These are phyloP conservation scores for Catocala fraxini DNA, from an alignment of 2,888 invertebrate species.

Conservation along the genomic window DNA sequence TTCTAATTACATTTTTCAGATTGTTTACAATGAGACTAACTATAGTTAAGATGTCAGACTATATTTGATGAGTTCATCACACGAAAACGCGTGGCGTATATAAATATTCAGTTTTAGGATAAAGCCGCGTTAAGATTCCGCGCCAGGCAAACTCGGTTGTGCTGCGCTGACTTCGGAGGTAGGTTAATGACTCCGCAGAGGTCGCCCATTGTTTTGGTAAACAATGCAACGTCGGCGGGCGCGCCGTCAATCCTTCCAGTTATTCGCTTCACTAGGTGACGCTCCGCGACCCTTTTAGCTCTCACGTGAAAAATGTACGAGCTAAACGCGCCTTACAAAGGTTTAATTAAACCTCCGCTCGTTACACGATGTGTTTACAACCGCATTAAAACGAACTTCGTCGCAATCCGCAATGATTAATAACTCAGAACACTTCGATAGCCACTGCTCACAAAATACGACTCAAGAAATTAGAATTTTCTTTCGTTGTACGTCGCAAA, in stretches of 20 bases:
- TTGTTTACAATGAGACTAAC: too few relatives aligned
- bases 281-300: conserved; percentile 71
- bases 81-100: conserved; percentile 30
- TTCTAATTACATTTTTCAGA: conserved; percentile 8
- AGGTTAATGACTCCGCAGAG: conserved; percentile 86
- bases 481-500: conserved; percentile 48
- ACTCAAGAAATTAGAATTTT: conserved; percentile 47
- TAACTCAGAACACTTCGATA: conserved; percentile 30
- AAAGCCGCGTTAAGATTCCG: conserved; percentile 64
- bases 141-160: conserved; percentile 53
- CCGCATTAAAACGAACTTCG: conserved; percentile 33
- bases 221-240: conserved; percentile 78
- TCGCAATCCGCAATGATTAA: conserved; percentile 33
- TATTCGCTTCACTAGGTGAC: conserved; percentile 79
- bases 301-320: conserved; percentile 68
- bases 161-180: conserved; percentile 73
- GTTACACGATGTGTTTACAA: conserved; percentile 44
- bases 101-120: conserved; percentile 52
- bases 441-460: conserved; percentile 28
- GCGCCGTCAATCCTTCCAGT: conserved; percentile 78
- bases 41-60: too few relatives aligned
- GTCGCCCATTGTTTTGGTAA: conserved; percentile 85
- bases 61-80: conserved; percentile 9
- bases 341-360: conserved; percentile 56
- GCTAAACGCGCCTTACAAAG: conserved; percentile 51